phyloP scores from a whole-genome alignment of 1,140 invertebrate genomes.

The Drosophila parvula region DNA sequence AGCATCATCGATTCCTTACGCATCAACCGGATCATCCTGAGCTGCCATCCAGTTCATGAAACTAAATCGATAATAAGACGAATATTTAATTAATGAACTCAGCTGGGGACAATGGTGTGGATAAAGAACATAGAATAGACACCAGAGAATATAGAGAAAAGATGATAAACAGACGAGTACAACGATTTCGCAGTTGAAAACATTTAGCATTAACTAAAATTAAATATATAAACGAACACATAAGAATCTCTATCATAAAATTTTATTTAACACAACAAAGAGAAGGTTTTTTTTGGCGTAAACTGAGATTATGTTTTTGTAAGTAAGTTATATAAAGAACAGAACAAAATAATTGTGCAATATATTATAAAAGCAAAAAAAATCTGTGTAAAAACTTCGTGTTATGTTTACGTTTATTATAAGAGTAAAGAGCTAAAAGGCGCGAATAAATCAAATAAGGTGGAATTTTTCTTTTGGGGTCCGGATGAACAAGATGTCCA shows the following conservation, averaged over 20 bases:
- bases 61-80: background rate
- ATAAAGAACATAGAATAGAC: background rate
- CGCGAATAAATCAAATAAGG: slow-evolving; percentile 18
- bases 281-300: slow-evolving; percentile 2
- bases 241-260: slow-evolving; percentile 5
- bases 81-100: background rate
- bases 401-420: slow-evolving; percentile 45
- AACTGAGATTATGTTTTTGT: slow-evolving; percentile 37
- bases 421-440: slow-evolving; percentile 25
- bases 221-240: slow-evolving; percentile 30
- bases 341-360: slow-evolving; percentile 28
- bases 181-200: slow-evolving; percentile 47
- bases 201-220: slow-evolving; percentile 37
- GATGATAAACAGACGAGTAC: slow-evolving; percentile 35
- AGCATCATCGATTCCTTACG: slow-evolving; percentile 25
- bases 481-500: background rate
- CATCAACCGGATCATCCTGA: slow-evolving; percentile 34
- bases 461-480: background rate
- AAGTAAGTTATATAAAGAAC: slow-evolving; percentile 19
- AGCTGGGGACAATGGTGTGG: background rate
- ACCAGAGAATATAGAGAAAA: background rate
- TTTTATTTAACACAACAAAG: slow-evolving; percentile 1
- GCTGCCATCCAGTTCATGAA: slow-evolving; percentile 37
- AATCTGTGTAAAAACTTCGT: slow-evolving; percentile 37
- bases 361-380: slow-evolving; percentile 32